phyloP scores from a whole-genome alignment of 2,113 vertebrate species.

The Hydrochoerus hydrochaeris region DNA sequence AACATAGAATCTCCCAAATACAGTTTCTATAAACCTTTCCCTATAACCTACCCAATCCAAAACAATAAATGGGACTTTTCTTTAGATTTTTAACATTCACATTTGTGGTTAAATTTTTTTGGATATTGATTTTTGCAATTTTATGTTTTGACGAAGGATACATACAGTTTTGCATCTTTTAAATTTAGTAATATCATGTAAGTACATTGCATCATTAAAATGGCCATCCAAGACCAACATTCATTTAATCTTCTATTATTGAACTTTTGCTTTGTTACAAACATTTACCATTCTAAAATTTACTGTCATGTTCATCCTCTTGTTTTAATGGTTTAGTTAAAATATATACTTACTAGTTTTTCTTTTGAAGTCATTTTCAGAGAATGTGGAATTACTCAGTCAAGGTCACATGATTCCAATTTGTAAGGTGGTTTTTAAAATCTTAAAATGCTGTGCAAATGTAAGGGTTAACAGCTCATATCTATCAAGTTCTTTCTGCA shows the following conservation, averaged over 20 bases:
- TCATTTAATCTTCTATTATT: background rate
- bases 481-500: background rate
- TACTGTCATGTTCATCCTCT: background rate
- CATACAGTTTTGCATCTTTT: background rate
- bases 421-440: slow-evolving; percentile 17
- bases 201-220: background rate
- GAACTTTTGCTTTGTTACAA: background rate
- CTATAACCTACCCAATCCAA: background rate
- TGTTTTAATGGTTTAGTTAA: background rate
- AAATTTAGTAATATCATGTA: background rate
- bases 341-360: background rate
- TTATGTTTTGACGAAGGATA: background rate
- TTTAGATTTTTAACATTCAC: background rate
- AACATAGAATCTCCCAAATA: background rate
- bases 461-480: background rate
- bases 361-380: slow-evolving; percentile 25
- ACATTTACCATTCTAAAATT: background rate
- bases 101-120: background rate
- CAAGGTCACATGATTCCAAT: background rate
- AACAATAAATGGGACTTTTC: background rate
- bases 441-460: background rate
- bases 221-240: background rate
- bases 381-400: background rate
- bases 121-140: background rate
- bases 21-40: background rate